A percentile compares a stretch with the other conserved stretches of the same genome.
Evolutionary conservation across 2,113 vertebrate genomes (phyloP).

Genomic region (Tetrao urogallus): DNA sequence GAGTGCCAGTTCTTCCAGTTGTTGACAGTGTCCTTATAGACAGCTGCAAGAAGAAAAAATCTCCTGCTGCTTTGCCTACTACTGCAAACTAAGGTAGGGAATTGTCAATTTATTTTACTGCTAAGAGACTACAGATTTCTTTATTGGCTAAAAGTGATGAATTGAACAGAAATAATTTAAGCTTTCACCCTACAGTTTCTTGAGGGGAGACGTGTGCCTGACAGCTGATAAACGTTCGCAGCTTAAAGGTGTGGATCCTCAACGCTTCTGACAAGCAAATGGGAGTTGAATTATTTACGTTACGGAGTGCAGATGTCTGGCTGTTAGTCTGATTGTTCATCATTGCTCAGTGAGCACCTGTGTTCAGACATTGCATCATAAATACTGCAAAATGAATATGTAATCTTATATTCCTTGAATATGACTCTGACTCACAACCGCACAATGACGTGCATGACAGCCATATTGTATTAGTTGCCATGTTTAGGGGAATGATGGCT

Average conservation of each 20-base stretch:
- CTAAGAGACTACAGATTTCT: not conserved
- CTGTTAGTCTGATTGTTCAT: not conserved
- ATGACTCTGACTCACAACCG: not conserved
- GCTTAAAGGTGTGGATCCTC: not conserved
- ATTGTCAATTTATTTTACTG: not conserved
- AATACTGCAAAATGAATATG: not conserved
- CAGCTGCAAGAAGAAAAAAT: not conserved
- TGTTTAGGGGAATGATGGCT: not conserved
- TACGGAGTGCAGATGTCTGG: not conserved
- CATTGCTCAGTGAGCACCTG: not conserved
- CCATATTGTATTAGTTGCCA: not conserved
- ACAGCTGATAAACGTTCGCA: constrained; percentile 1
- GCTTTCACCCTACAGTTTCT: not conserved
- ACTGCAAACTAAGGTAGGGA: not conserved
- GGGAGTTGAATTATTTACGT: not conserved
- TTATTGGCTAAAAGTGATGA: not conserved
- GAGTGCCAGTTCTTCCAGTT: not conserved
- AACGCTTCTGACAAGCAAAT: not conserved
- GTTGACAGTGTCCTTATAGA: not conserved
- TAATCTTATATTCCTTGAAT: not conserved
- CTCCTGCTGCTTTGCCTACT: not conserved
- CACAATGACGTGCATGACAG: not conserved
- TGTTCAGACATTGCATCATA: not conserved
- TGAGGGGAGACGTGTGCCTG: not conserved
- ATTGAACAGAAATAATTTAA: not conserved